These are phyloP conservation scores for Scaptomyza montana DNA, from an alignment of 1,140 invertebrate genomes.

Conservation along the genomic window DNA sequence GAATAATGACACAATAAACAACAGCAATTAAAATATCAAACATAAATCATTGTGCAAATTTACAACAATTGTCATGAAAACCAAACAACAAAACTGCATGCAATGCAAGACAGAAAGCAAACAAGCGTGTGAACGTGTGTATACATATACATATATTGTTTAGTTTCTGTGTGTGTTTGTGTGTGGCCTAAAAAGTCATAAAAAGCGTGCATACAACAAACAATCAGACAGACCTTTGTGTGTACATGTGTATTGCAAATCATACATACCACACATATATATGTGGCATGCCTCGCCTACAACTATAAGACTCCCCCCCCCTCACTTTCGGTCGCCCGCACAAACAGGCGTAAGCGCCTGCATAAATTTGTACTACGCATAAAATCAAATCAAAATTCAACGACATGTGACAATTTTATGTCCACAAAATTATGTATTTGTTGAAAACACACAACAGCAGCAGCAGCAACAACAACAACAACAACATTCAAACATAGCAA, in stretches of 20 bases:
- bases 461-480: slow-evolving; percentile 52
- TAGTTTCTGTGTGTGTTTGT: slow-evolving; percentile 22
- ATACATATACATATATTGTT: too few relatives aligned
- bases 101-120: slow-evolving; percentile 60
- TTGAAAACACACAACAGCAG: slow-evolving; percentile 73
- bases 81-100: slow-evolving; percentile 58
- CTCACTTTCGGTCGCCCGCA: background rate
- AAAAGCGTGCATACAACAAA: slow-evolving; percentile 70
- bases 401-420: slow-evolving; percentile 82
- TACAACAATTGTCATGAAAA: slow-evolving; percentile 69
- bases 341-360: slow-evolving; percentile 63
- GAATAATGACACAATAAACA: slow-evolving; percentile 82
- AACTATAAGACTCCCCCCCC: background rate
- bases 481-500: slow-evolving; percentile 59
- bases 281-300: slow-evolving; percentile 28
- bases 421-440: slow-evolving; percentile 82
- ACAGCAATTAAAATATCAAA: slow-evolving; percentile 82
- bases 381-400: slow-evolving; percentile 82
- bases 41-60: slow-evolving; percentile 80
- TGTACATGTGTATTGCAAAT: slow-evolving; percentile 47
- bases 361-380: slow-evolving; percentile 79
- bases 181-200: slow-evolving; percentile 61
- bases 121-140: slow-evolving; percentile 35
- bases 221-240: slow-evolving; percentile 31
- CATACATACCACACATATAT: slow-evolving; percentile 40